Base-by-base conservation (phyloP, 2,888 invertebrate genomes). In the Oscheius sp. region DNA sequence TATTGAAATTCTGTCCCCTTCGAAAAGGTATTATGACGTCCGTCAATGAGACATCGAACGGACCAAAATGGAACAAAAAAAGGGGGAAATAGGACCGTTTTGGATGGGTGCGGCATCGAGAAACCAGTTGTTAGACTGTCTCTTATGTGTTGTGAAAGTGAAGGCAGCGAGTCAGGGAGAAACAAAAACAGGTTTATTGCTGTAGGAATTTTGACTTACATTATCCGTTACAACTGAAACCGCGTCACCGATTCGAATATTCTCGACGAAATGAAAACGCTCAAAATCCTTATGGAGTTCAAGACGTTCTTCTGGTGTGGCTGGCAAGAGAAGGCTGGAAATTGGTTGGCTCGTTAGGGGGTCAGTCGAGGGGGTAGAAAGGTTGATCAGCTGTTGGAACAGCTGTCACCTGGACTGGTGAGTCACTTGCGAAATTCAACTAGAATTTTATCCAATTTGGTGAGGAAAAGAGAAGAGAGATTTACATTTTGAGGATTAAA, bases 231-330 rank as follows among this genome's bases (percentile, higher is more conserved):
- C 23, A n/a, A 69, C 69, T 3, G 45, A 46, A 5, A 69, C 69
- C 4, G 33, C 10, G 39, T 69, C 69, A 15, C 64, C 69, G 4
- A 27, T 23, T 12, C 33, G 37, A 15, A 69, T 5, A 33, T 42
- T 50, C 31, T 69, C 53, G 2, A 69, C 52, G 42, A 69, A 69
- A 29, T 52, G 52, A n/a, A 69, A 55, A 15, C 55, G 34, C 33
- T 63, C 63, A 8, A 69, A 29, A 27, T 69, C 69, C n/a, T 52
- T 37, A 31, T 69, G 64, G 1, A 69, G 64, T 39, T 52, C 57
- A 4, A 64, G 37, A 25, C 69, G 69, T 31, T 69, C 64, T 20
- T 39, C 63, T 3, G 64, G 50, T 6, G 52, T 33, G 2, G 50
- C 45, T 6, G 52, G 37, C 42, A 69, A 23, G 12, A 69, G 42